phyloP scores from a whole-genome alignment of 2,113 vertebrate species.

The Corythaeola cristata region DNA sequence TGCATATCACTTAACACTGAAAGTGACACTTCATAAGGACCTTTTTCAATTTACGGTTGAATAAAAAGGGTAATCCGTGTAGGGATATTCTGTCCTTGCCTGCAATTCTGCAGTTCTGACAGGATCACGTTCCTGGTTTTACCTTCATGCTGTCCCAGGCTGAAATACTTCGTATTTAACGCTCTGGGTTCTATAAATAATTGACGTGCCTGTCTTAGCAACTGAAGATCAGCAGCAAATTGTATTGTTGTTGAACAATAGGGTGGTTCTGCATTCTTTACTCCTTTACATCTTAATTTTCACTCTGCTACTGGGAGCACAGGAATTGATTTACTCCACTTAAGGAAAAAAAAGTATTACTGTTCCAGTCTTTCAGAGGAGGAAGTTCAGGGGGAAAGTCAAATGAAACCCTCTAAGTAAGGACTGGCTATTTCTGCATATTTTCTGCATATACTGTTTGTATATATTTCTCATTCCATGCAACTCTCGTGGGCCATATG shows the following conservation, averaged over 20 bases:
- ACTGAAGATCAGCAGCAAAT: conserved; percentile 60
- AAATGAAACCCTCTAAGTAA: not conserved
- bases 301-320: not conserved
- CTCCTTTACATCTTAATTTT: conserved; percentile 70
- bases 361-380: not conserved
- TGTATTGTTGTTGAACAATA: conserved; percentile 73
- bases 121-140: conserved; percentile 59
- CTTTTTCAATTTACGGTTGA: conserved; percentile 30
- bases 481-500: not conserved
- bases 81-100: conserved; percentile 27
- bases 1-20: not conserved
- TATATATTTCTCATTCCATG: not conserved
- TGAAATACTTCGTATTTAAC: conserved; percentile 76
- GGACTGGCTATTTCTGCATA: not conserved
- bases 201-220: conserved; percentile 63
- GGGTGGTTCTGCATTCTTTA: conserved; percentile 64
- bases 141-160: conserved; percentile 66
- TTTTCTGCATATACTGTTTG: not conserved
- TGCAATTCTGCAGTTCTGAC: conserved; percentile 49
- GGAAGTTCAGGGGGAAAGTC: not conserved
- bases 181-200: conserved; percentile 72
- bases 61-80: conserved; percentile 15
- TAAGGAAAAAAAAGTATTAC: not conserved
- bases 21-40: not conserved
- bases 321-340: not conserved